A percentile compares a stretch with the other conserved stretches of the same genome.
phyloP scores from a whole-genome alignment of 2,888 invertebrate species.

The Molorchus minor region DNA sequence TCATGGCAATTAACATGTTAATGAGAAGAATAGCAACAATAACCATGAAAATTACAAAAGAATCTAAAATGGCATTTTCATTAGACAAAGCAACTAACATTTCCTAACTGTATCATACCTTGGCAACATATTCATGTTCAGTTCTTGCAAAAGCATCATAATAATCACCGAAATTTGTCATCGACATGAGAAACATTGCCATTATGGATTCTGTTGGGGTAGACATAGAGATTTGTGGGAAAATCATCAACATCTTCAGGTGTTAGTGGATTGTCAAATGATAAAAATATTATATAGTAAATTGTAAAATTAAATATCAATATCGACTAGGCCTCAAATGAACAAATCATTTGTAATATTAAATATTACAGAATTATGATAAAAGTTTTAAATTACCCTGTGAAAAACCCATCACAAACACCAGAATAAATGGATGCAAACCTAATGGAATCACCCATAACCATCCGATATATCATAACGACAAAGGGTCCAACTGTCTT shows the following conservation, averaged over 20 bases:
- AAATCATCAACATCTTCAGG: conserved; percentile 86
- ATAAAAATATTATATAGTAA: conserved; percentile 89
- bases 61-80: conserved; percentile 65
- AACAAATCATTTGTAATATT: no score
- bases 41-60: conserved; percentile 96
- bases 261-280: conserved; percentile 85
- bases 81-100: neutral
- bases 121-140: conserved; percentile 87
- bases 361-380: neutral
- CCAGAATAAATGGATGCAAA: conserved; percentile 96
- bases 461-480: conserved; percentile 99
- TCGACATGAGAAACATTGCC: conserved; percentile 98
- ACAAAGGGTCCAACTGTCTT: conserved; percentile 99
- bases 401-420: conserved; percentile 97
- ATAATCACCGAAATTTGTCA: conserved; percentile 96
- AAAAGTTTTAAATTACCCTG: conserved; percentile 80
- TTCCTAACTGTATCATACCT: conserved; percentile 68
- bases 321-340: conserved; percentile 3
- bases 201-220: conserved; percentile 94
- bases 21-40: conserved; percentile 94
- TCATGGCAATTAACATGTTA: conserved; percentile 99
- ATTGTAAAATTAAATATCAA: conserved; percentile 69
- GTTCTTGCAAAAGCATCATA: conserved; percentile 91
- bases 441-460: conserved; percentile 92
- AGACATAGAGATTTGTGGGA: conserved; percentile 85